A percentile compares a stretch with the other conserved stretches of the same genome.
Conservation (phyloP, 2,888 invertebrate species). For the Ormyrus pomaceus region DNA sequence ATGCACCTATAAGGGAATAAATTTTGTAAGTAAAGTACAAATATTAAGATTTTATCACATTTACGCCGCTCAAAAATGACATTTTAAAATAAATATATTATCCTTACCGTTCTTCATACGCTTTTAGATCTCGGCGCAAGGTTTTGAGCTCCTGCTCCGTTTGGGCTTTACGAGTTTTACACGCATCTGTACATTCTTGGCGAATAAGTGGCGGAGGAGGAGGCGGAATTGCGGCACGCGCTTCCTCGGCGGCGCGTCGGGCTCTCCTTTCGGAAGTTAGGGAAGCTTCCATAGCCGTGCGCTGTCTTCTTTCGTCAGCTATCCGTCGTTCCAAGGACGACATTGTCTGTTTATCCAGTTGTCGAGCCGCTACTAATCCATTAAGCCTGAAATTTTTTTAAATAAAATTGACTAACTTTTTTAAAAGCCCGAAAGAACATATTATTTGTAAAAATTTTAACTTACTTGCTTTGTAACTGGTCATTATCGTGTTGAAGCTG, state of each 20-base stretch:
- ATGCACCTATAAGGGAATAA: slow-evolving; percentile 61
- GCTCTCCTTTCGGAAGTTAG: slow-evolving; percentile 85
- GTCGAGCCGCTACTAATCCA: slow-evolving; percentile 83
- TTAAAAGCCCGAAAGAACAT: neutral
- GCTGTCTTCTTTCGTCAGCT: slow-evolving; percentile 89
- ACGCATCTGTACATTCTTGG: slow-evolving; percentile 82
- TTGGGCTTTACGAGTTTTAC: slow-evolving; percentile 82
- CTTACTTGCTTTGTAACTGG: slow-evolving; percentile 88
- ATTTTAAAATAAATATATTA: slow-evolving; percentile 27
- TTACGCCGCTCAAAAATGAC: neutral
- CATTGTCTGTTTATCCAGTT: slow-evolving; percentile 87
- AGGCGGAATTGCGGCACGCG: slow-evolving; percentile 70
- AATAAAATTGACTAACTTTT: slow-evolving; percentile 1
- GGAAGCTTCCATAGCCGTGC: slow-evolving; percentile 85
- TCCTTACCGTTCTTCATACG: slow-evolving; percentile 80
- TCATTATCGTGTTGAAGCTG: slow-evolving; percentile 92
- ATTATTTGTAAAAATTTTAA: slow-evolving; percentile 43
- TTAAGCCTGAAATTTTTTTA: slow-evolving; percentile 79
- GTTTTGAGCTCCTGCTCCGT: slow-evolving; percentile 83
- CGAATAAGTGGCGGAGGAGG: slow-evolving; percentile 73
- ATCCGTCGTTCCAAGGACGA: slow-evolving; percentile 87
- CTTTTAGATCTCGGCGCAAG: slow-evolving; percentile 81
- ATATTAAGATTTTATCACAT: neutral
- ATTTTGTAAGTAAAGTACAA: slow-evolving; percentile 1
- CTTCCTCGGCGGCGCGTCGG: slow-evolving; percentile 79